Conservation (phyloP, 2,888 invertebrate species). For the Diaprepes abbreviatus region DNA sequence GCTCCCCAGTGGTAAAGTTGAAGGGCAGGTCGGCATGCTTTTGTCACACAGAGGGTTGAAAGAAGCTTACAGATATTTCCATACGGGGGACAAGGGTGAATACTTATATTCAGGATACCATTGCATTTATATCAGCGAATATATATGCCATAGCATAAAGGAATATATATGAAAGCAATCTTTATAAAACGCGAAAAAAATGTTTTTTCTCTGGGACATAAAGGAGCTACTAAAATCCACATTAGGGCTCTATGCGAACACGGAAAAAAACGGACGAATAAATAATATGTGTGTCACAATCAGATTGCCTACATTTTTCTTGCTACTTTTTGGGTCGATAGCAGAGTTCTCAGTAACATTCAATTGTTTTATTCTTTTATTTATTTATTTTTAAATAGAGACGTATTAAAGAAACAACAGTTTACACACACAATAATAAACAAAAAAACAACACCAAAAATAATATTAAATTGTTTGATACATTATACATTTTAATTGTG, state of each 20-base stretch:
- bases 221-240: conserved; percentile 36
- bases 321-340: conserved; percentile 6
- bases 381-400: too few species aligned
- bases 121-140: conserved; percentile 31
- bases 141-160: conserved; percentile 23
- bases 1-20: conserved; percentile 46
- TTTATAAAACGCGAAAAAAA: conserved; percentile 37
- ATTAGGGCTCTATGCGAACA: conserved; percentile 29
- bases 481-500: too few species aligned
- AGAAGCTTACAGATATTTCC: conserved; percentile 45
- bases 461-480: too few species aligned
- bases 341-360: neutral
- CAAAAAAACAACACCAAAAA: too few species aligned
- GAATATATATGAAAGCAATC: conserved; percentile 41
- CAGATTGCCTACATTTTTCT: conserved; percentile 25
- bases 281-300: conserved; percentile 38
- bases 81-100: conserved; percentile 47
- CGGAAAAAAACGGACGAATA: conserved; percentile 29
- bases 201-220: conserved; percentile 33
- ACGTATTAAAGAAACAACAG: too few species aligned
- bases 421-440: too few species aligned
- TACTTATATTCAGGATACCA: conserved; percentile 43
- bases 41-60: conserved; percentile 45
- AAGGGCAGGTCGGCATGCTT: conserved; percentile 46
- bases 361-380: too few species aligned